Evolutionary conservation across 2,113 vertebrate species (phyloP), one percentile per base, ranked within the genome.

Genomic region (Cyprinodon brontotheroides): DNA sequence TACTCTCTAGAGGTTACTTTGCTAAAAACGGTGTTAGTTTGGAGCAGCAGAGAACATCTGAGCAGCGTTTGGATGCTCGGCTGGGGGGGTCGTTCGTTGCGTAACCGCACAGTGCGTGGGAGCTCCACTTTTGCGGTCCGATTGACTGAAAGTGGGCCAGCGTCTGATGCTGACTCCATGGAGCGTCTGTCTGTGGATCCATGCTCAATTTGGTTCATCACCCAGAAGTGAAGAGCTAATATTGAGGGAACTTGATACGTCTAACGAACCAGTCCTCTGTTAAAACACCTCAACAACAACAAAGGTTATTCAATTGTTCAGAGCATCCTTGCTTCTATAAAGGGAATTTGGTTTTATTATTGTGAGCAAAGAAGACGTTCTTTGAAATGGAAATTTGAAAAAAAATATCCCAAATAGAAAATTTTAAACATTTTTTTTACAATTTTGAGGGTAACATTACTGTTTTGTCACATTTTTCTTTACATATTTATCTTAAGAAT

Each of bases 51-150:
- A 84, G 67, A 77, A 62, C 77, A 77, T 86, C 73, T 68, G 61
- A 85, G 78, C 72, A 17, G 15, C 29, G 38, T 68, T 73, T 59
- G 50, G 50, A 57, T 57, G 57, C 69, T 11, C 68, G 69, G 64
- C 66, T 11, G 70, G 83, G 91, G 29, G 4, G 15, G 48, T 50
- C 2, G 48, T 6, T 57, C 20, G n/a, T 57, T 91, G 79, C 79
- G 74, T 91, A 91, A 89, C 75, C 83, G 78, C 75, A 0, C 74
- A 81, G 79, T 83, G 87, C 81, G 91, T 92, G 89, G 91, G 87
- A 89, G 89, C 79, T 81, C 75, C 81, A 81, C 80, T 89, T 81
- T 61, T 87, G 70, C 72, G 70, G 80, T 86, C 76, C 70, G 47
- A 86, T 70, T 86, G 84, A 86, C 89, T 87, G 77, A 88, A 89